Evolutionary conservation across 2,113 vertebrate species (phyloP).

Genomic region (human): GRCh38 chrY:16399501-16400000

Average conservation of each 20-base stretch:
- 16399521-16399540: background rate
- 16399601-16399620: background rate
- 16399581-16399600: background rate
- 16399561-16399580: background rate
- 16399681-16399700: background rate
- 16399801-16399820: too few relatives aligned
- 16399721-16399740: background rate
- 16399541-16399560: too few relatives aligned
- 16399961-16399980: fast-evolving
- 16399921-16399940: background rate
- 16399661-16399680: too few relatives aligned
- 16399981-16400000: too few relatives aligned
- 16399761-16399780: too few relatives aligned
- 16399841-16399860: fast-evolving
- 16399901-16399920: fast-evolving
- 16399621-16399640: background rate
- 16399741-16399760: too few relatives aligned
- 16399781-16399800: fast-evolving
- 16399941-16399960: too few relatives aligned
- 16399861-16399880: background rate
- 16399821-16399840: background rate
- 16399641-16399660: background rate
- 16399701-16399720: too few relatives aligned
- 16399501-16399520: background rate
- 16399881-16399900: fast-evolving